Evolutionary conservation across 2,113 vertebrate species (phyloP).

Genomic region (Synodontis membranacea): DNA sequence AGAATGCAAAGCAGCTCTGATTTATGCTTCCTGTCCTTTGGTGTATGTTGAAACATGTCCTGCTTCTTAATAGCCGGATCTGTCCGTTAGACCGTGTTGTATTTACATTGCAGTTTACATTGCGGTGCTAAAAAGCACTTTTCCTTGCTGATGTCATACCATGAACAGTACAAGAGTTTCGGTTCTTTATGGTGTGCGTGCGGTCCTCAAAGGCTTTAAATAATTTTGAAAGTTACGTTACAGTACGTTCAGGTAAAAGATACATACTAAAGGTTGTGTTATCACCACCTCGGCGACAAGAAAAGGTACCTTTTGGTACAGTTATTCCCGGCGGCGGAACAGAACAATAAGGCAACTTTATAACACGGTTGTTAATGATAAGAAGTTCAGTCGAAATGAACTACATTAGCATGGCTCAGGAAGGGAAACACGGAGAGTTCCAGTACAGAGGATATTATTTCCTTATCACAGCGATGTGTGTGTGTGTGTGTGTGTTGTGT

Average conservation of each 20-base stretch:
- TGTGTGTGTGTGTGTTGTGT: background rate
- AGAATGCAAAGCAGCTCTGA: background rate
- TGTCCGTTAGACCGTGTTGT: background rate
- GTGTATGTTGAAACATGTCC: background rate
- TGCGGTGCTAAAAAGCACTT: background rate
- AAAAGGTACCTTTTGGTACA: background rate
- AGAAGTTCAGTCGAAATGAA: background rate
- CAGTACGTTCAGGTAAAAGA: background rate
- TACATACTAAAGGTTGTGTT: background rate
- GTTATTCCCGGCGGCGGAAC: background rate
- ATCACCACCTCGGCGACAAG: background rate
- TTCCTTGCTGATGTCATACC: background rate
- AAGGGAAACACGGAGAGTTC: background rate
- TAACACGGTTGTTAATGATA: background rate
- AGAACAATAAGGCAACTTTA: background rate
- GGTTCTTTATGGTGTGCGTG: background rate
- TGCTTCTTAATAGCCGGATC: background rate
- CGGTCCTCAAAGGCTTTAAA: background rate
- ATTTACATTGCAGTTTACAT: background rate
- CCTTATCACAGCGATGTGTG: background rate
- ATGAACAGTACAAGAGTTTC: background rate
- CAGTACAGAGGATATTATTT: background rate
- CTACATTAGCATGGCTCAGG: background rate
- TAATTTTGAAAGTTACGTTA: background rate
- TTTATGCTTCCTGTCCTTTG: background rate